Evolutionary conservation across 1,140 invertebrate genomes (phyloP).

Genomic region (Macrocentrus cingulum): DNA sequence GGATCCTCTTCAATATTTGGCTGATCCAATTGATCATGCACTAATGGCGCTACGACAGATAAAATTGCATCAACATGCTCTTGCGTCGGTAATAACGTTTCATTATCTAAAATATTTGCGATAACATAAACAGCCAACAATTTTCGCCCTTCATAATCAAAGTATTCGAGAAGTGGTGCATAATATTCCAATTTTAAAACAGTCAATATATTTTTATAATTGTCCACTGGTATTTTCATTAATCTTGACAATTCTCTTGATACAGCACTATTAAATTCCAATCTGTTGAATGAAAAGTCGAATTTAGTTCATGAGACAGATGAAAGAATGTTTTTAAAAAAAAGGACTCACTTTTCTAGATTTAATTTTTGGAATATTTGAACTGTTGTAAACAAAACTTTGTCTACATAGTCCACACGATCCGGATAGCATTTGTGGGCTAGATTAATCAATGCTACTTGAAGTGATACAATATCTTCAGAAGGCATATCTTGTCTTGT

Average conservation of each 20-base stretch:
- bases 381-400: slow-evolving; percentile 88
- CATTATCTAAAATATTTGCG: slow-evolving; percentile 85
- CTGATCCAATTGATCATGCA: slow-evolving; percentile 84
- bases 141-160: slow-evolving; percentile 89
- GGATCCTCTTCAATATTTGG: slow-evolving; percentile 70
- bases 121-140: slow-evolving; percentile 85
- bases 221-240: slow-evolving; percentile 91
- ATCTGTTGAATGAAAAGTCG: slow-evolving; percentile 51
- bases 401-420: slow-evolving; percentile 92
- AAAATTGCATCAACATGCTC: slow-evolving; percentile 82
- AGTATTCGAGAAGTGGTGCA: slow-evolving; percentile 79
- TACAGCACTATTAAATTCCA: slow-evolving; percentile 80
- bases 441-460: slow-evolving; percentile 92
- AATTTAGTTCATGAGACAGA: too few relatives aligned
- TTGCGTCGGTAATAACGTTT: slow-evolving; percentile 83
- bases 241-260: slow-evolving; percentile 91
- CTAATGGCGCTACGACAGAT: slow-evolving; percentile 79
- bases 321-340: too few relatives aligned
- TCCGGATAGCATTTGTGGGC: slow-evolving; percentile 96
- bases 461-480: slow-evolving; percentile 94
- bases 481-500: slow-evolving; percentile 90
- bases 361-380: slow-evolving; percentile 81
- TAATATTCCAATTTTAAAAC: slow-evolving; percentile 84
- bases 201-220: slow-evolving; percentile 90
- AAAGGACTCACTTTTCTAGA: slow-evolving; percentile 70